These are phyloP conservation scores for Platygyra sinensis DNA, from an alignment of 64 coral and sea anemone species.

Conservation along the genomic window DNA sequence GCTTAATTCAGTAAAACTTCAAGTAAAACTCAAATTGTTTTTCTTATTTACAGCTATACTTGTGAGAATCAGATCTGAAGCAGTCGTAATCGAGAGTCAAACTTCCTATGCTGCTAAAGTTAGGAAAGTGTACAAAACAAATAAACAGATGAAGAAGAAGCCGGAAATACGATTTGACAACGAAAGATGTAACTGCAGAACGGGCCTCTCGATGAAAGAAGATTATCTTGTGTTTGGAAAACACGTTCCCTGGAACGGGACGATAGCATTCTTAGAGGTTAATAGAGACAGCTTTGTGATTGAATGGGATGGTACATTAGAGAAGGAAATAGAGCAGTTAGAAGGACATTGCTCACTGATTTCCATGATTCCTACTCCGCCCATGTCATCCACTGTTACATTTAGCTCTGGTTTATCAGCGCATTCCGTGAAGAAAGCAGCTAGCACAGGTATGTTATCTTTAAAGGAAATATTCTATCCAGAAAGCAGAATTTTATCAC, in stretches of 20 bases:
- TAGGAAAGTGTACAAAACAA: neutral
- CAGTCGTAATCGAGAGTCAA: neutral
- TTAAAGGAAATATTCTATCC: too few species aligned
- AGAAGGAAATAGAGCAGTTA: neutral
- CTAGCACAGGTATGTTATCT: neutral
- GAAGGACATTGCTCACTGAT: neutral
- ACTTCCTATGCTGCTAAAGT: neutral
- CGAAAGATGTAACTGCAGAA: neutral
- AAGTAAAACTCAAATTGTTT: neutral
- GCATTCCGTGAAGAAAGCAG: neutral
- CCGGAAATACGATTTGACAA: neutral
- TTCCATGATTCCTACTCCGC: neutral
- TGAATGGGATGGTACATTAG: slow-evolving; percentile 1
- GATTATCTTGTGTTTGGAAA: neutral
- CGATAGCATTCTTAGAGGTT: neutral
- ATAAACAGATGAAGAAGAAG: neutral
- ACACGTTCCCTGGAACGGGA: neutral
- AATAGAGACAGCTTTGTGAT: neutral
- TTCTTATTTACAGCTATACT: neutral
- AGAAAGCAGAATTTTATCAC: too few species aligned
- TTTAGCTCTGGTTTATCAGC: neutral
- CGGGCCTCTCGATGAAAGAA: neutral
- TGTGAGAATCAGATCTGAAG: neutral
- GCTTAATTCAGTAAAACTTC: neutral
- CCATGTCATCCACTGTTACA: neutral